Conservation (phyloP, 2,797 vertebrate species). For the Simalia tracyae region DNA sequence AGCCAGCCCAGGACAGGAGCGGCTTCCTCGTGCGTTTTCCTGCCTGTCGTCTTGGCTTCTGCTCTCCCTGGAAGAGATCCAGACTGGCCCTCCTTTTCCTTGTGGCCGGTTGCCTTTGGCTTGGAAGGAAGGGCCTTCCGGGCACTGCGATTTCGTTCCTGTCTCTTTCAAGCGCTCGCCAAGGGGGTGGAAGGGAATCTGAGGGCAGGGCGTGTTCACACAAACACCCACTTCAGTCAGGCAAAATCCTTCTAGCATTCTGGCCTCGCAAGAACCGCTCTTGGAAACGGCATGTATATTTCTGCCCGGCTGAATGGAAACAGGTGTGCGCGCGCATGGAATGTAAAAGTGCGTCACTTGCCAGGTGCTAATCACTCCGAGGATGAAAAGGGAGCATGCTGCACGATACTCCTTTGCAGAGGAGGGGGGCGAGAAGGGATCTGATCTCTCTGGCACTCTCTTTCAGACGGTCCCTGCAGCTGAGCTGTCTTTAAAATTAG, state of each 20-base stretch:
- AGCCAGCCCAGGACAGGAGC: background rate
- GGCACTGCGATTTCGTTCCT: background rate
- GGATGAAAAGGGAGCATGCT: background rate
- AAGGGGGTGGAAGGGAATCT: background rate
- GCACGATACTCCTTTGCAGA: background rate
- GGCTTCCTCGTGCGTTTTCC: background rate
- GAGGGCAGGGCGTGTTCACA: background rate
- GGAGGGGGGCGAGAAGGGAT: background rate
- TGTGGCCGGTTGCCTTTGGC: background rate
- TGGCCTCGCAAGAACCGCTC: background rate
- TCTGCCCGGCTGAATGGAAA: background rate
- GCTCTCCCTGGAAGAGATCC: background rate
- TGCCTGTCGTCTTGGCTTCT: background rate
- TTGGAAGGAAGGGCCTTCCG: background rate
- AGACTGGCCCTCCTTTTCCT: background rate
- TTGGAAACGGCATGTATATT: too few species aligned
- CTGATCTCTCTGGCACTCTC: background rate
- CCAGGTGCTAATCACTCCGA: background rate
- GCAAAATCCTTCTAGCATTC: background rate
- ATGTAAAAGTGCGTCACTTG: background rate
- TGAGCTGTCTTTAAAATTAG: background rate
- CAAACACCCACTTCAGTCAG: background rate
- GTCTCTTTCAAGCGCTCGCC: background rate
- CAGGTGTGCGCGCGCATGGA: background rate
- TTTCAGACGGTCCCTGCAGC: background rate